phyloP scores from a whole-genome alignment of 2,113 vertebrate species.

The Hippopotamus amphibius region DNA sequence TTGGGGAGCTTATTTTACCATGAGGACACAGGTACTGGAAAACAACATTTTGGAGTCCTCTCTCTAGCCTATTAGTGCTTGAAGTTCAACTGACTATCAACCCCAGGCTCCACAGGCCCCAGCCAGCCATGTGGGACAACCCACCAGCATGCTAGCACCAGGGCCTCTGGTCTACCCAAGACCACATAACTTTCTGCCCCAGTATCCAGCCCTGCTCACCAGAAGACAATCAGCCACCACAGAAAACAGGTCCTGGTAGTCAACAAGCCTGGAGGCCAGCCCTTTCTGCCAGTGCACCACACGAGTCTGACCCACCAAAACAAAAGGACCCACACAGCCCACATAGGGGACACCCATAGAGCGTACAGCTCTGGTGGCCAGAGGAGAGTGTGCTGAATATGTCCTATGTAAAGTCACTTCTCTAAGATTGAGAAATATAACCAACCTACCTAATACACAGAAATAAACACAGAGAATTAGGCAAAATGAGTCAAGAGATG shows the following conservation, averaged over 20 bases:
- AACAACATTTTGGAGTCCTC: background rate
- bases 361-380: background rate
- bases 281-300: background rate
- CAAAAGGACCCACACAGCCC: background rate
- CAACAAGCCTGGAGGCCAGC: background rate
- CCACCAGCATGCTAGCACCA: background rate
- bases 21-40: background rate
- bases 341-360: background rate
- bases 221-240: background rate
- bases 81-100: background rate
- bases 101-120: background rate
- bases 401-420: background rate
- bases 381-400: background rate
- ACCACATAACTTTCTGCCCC: background rate
- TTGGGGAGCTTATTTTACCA: background rate
- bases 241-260: background rate
- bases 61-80: background rate
- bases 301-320: background rate
- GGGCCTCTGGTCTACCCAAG: too few species aligned
- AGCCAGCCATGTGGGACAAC: background rate
- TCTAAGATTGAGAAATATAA: background rate
- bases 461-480: background rate
- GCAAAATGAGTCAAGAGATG: background rate
- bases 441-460: background rate
- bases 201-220: background rate